A percentile compares a stretch with the other conserved stretches of the same genome.
phyloP scores from a whole-genome alignment of 2,113 vertebrate species.

The Strigops habroptila region DNA sequence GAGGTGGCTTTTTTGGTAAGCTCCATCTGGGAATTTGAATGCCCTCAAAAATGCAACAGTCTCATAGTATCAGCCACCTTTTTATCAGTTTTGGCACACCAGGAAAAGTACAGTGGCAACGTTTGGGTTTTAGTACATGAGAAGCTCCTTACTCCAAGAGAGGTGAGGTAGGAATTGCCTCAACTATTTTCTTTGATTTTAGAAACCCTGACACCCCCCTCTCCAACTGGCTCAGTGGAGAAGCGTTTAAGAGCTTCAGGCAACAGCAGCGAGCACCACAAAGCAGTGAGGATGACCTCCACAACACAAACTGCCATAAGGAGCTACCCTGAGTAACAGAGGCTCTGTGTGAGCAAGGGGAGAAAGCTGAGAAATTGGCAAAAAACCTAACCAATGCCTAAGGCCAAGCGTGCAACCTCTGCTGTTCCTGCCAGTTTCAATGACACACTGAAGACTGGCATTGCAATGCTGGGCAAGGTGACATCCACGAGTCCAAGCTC shows the following conservation, averaged over 20 bases:
- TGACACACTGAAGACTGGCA: neutral
- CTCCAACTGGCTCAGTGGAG: neutral
- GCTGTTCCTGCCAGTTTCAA: neutral
- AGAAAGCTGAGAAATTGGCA: neutral
- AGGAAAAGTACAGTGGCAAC: neutral
- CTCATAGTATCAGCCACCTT: neutral
- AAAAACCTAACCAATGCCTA: fast-evolving
- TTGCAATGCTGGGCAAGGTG: fast-evolving
- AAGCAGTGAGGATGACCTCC: neutral
- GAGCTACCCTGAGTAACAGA: neutral
- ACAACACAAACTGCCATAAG: fast-evolving
- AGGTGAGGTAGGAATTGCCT: neutral
- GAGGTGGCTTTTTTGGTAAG: neutral
- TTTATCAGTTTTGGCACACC: fast-evolving
- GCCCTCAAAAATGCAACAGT: neutral
- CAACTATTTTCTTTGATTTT: neutral
- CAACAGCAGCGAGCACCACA: neutral
- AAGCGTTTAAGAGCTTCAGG: neutral
- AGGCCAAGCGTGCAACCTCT: neutral
- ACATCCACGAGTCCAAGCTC: neutral
- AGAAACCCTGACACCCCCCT: neutral
- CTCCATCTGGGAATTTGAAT: neutral
- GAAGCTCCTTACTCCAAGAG: neutral
- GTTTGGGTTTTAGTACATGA: neutral
- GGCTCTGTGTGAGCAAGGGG: neutral